phyloP scores from a whole-genome alignment of 2,113 vertebrate species.

The Acrocephalus kingi region DNA sequence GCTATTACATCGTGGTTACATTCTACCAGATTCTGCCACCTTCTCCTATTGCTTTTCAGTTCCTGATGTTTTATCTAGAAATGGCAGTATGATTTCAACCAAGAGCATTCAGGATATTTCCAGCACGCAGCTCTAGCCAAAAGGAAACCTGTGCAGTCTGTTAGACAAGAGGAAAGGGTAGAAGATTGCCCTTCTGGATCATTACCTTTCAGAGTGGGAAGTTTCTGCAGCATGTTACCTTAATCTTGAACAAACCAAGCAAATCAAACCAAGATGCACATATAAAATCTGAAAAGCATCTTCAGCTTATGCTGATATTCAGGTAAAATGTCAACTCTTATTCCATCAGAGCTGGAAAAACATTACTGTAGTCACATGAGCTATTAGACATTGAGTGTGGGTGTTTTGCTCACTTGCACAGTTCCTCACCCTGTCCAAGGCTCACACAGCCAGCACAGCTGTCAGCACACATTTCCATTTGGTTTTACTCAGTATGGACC shows the following conservation, averaged over 20 bases:
- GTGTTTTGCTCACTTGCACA: not conserved
- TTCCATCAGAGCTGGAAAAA: slow-evolving; percentile 13
- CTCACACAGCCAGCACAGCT: not conserved
- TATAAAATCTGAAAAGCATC: slow-evolving; percentile 25
- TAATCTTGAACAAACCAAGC: not conserved
- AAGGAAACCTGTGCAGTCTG: not conserved
- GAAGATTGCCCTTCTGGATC: slow-evolving; percentile 2
- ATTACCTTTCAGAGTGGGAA: not conserved
- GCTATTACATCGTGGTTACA: not conserved
- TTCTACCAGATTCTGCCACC: not conserved
- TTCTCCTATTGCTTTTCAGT: not conserved
- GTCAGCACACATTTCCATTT: not conserved
- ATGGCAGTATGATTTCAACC: not conserved
- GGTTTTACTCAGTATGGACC: not conserved
- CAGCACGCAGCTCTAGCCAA: not conserved
- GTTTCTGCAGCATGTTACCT: not conserved
- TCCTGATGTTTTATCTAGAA: not conserved
- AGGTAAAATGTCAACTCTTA: slow-evolving; percentile 46
- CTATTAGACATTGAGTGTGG: not conserved
- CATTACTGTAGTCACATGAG: not conserved
- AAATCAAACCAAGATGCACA: slow-evolving; percentile 33
- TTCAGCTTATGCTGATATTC: not conserved
- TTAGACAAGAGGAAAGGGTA: not conserved
- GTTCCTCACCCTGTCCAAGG: not conserved
- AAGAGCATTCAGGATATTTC: not conserved